Evolutionary conservation across 2,888 invertebrate genomes (phyloP).

Genomic region (Griposia aprilina): DNA sequence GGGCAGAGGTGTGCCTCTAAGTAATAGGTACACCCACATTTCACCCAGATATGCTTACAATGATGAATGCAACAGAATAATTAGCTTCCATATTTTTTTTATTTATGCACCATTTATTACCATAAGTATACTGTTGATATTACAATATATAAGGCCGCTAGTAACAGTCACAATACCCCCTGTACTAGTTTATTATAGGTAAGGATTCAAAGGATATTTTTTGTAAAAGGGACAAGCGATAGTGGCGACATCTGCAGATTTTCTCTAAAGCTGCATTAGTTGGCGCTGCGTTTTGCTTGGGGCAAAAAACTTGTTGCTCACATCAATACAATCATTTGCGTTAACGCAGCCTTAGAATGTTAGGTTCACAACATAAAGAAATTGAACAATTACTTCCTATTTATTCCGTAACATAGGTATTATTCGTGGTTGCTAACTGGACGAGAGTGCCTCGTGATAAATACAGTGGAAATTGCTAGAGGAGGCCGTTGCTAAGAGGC

Average conservation of each 20-base stretch:
- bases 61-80: neutral
- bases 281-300: neutral
- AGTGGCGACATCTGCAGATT: conserved; percentile 9
- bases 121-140: too few relatives aligned
- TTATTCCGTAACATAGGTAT: neutral
- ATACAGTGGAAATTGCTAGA: neutral
- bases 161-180: too few relatives aligned
- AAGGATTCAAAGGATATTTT: neutral
- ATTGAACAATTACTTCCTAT: neutral
- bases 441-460: neutral
- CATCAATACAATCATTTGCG: neutral
- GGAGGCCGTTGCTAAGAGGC: neutral
- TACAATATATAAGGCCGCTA: too few relatives aligned
- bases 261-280: neutral
- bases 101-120: too few relatives aligned
- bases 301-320: neutral
- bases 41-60: neutral
- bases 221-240: conserved; percentile 10
- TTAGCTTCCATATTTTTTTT: neutral
- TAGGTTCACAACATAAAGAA: neutral
- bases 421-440: neutral
- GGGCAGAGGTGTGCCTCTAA: neutral
- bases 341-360: neutral
- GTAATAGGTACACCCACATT: neutral
- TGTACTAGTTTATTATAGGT: neutral